Evolutionary conservation across 2,888 invertebrate species (phyloP).

Genomic region (Volucella bombylans): DNA sequence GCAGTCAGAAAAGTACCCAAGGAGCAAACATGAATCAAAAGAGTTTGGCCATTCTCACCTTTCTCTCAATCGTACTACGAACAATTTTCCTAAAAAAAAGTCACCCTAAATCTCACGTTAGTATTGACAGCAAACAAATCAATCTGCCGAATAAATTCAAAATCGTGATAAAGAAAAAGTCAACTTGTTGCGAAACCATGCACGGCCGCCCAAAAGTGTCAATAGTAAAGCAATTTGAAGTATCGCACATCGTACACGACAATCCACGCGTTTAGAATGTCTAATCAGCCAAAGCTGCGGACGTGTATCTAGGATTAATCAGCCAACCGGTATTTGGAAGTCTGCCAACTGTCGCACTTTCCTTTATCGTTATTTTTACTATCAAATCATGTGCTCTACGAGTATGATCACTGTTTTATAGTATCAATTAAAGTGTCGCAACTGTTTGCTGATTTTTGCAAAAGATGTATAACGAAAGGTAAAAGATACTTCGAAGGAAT

Average conservation of each 20-base stretch:
- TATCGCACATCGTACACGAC: conserved; percentile 31
- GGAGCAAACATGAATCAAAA: background rate
- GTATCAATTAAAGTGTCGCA: background rate
- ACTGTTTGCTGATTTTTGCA: background rate
- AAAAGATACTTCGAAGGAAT: no score
- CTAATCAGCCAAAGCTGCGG: conserved; percentile 28
- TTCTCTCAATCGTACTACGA: conserved; percentile 22
- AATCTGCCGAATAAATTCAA: conserved; percentile 9
- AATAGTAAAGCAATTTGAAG: conserved; percentile 46
- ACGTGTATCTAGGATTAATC: conserved; percentile 16
- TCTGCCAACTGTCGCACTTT: conserved; percentile 44
- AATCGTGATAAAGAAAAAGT: conserved; percentile 47
- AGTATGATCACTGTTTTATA: background rate
- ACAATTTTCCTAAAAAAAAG: background rate
- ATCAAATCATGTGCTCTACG: background rate
- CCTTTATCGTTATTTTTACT: conserved; percentile 12
- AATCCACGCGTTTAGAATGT: conserved; percentile 42
- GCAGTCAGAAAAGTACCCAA: conserved; percentile 22
- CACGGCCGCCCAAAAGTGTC: conserved; percentile 8
- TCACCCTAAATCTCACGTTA: conserved; percentile 4
- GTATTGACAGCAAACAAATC: conserved; percentile 30
- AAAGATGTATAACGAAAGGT: background rate
- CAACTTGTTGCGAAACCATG: conserved; percentile 20
- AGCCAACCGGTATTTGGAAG: conserved; percentile 20
- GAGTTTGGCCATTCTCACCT: conserved; percentile 23